A percentile compares a stretch with the other conserved stretches of the same genome.
Conservation (phyloP, 35 echinoderm and acorn worm genomes). For the Diadema setosum region DNA sequence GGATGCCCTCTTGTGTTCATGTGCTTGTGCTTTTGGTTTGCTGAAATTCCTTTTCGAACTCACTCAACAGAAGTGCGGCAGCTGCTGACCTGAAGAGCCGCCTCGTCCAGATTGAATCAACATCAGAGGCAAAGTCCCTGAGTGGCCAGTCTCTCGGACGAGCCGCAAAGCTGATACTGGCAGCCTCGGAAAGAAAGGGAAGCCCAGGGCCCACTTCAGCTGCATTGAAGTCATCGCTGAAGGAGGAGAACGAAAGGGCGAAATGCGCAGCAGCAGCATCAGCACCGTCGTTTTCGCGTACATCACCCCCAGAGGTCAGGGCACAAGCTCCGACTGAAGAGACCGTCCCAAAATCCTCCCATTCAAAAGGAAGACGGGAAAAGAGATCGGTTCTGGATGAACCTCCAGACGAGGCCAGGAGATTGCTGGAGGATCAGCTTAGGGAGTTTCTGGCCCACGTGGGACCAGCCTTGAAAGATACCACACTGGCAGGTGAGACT, state of each 20-base stretch:
- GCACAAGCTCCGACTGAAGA: background rate
- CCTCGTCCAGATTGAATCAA: constrained; percentile 64
- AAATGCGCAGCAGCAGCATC: background rate
- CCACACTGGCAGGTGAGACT: constrained; percentile 11
- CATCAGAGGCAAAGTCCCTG: constrained; percentile 31
- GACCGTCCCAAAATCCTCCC: background rate
- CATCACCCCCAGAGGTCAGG: background rate
- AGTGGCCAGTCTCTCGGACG: constrained; percentile 48
- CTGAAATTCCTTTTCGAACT: too few relatives aligned
- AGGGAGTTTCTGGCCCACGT: background rate
- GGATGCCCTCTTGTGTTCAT: too few relatives aligned
- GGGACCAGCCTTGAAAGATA: background rate
- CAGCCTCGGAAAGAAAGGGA: constrained; percentile 8
- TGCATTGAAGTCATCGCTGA: background rate
- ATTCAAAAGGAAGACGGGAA: background rate
- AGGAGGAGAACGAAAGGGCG: background rate
- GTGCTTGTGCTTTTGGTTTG: too few relatives aligned
- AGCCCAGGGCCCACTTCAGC: background rate
- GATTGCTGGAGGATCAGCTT: background rate
- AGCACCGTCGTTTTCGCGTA: background rate
- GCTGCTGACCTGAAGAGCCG: constrained; percentile 43
- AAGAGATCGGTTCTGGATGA: background rate
- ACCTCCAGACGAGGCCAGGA: background rate
- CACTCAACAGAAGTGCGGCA: background rate
- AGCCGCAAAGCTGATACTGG: constrained; percentile 56